Percentiles rank a stretch among this genome's conserved stretches.
phyloP scores from a whole-genome alignment of 1,140 invertebrate genomes.

The Tachypleus tridentatus region DNA sequence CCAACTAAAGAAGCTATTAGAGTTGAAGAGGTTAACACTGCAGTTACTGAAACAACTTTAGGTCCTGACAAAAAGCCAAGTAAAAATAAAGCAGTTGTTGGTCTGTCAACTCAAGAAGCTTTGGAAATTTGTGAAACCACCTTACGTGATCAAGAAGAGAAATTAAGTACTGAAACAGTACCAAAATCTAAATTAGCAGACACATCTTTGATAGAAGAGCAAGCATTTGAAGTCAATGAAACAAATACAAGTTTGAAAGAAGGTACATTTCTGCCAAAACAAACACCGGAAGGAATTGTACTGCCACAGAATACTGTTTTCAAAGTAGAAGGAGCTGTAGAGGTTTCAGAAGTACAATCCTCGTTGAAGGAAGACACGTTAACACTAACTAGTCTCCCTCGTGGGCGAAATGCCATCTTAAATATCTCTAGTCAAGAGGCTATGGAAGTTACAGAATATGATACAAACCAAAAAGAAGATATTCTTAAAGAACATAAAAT shows the following conservation, averaged over 20 bases:
- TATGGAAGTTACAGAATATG: constrained; percentile 21
- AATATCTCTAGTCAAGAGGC: constrained; percentile 15
- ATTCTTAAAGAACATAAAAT: constrained; percentile 13
- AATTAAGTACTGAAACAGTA: not conserved
- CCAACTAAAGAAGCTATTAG: constrained; percentile 6
- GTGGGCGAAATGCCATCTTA: constrained; percentile 15
- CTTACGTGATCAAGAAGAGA: constrained; percentile 6
- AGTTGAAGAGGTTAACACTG: not conserved
- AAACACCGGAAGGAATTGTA: not conserved
- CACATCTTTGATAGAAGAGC: not conserved
- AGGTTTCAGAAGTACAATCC: constrained; percentile 8
- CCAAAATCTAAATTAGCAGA: constrained; percentile 4
- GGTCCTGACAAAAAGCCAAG: constrained; percentile 4
- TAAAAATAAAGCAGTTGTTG: constrained; percentile 4
- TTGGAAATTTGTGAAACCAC: constrained; percentile 14
- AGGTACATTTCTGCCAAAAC: not conserved
- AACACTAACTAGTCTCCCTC: constrained; percentile 6
- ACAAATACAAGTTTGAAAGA: not conserved
- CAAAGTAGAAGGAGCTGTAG: not conserved
- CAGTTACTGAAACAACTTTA: constrained; percentile 9
- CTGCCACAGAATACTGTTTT: not conserved
- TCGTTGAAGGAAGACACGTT: constrained; percentile 15
- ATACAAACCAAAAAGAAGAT: constrained; percentile 20
- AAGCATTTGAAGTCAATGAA: constrained; percentile 12
- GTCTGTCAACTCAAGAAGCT: constrained; percentile 8